Base-by-base conservation (phyloP, 2,888 invertebrate species). In the Lycophotia porphyrea region DNA sequence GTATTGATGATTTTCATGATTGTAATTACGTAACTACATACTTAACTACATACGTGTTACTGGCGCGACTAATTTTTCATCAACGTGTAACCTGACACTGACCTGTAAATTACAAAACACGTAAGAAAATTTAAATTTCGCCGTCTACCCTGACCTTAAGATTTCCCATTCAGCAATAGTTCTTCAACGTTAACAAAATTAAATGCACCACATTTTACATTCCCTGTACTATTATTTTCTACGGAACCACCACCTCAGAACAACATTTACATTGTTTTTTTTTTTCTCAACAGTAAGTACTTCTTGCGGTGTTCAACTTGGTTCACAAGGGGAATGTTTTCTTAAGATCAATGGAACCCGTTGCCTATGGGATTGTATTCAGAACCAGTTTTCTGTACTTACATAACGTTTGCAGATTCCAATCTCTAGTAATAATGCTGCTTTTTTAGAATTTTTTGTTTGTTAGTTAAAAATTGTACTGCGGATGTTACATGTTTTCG, bases 331-430 rank as follows among this genome's bases (percentile, higher is more conserved):
- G 79, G 79, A 82, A 80, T 79, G 74, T 76, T 81, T 87, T 88
- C 81, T 83, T 79, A 74, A 81, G 73, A 87, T 85, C 81, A 88
- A 87, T 87, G 88, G 77, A 82, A 82, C 80, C 79, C 72, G 84
- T 80, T 78, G 63, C 31, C 65, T 73, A 64, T 66, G 69, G 69
- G 74, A 74, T 75, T 77, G 73, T 80, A 78, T 74, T 61, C 58
- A 49, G 63, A 87, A 87, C 87, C 87, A 81, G 87, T 88, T 88
- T 88, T 74, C 11, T 24, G 31, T 76, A 71, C 83, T 87, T 85
- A 85, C 77, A 78, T 87, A 88, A 87, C 68, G 69, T 78, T 84
- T 72, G 77, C 74, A 76, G 85, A 87, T 88, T 88, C 55, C 68
- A 81, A 88, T 84, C 87, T 88, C 31, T 66, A 61, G 64, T 80